Evolutionary conservation across 2,888 invertebrate species (phyloP).

Genomic region (Steinernema hermaphroditum): DNA sequence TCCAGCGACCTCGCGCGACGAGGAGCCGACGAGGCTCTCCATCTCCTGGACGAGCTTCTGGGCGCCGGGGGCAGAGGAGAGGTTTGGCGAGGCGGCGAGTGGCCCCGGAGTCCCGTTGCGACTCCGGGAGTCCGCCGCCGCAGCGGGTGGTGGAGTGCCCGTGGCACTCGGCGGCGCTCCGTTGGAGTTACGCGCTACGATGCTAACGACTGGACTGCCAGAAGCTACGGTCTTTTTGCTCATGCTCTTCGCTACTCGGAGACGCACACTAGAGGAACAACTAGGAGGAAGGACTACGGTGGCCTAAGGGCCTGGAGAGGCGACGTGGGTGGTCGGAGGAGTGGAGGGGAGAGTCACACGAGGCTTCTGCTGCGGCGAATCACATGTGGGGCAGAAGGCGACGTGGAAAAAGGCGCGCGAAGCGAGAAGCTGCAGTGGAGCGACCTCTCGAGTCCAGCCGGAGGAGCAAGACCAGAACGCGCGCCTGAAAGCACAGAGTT

Average conservation of each 20-base stretch:
- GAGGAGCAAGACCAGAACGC: conserved; percentile 25
- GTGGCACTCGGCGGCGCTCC: conserved; percentile 23
- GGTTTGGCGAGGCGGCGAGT: background rate
- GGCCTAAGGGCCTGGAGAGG: conserved; percentile 13
- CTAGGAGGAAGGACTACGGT: conserved; percentile 21
- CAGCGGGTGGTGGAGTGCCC: background rate
- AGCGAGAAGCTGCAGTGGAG: conserved; percentile 22
- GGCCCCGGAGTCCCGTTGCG: conserved; percentile 26
- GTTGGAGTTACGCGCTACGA: conserved; percentile 26
- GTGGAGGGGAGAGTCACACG: background rate
- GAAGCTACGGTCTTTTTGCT: conserved; percentile 21
- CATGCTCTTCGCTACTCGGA: background rate
- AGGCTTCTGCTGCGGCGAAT: conserved; percentile 23
- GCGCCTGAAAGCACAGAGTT: conserved; percentile 4
- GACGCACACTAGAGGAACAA: background rate
- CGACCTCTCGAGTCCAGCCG: conserved; percentile 30
- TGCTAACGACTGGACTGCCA: conserved; percentile 8
- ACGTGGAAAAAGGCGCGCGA: conserved; percentile 29
- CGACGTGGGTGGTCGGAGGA: too few species aligned
- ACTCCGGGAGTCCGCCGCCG: background rate
- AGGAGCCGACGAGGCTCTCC: conserved; percentile 2
- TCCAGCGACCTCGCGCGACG: too few species aligned
- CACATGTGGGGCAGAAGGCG: conserved; percentile 13
- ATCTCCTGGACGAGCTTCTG: conserved; percentile 13
- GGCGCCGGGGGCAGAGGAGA: conserved; percentile 4